Evolutionary conservation across 2,797 vertebrate species (phyloP).

Genomic region (Halcyon chelicuti): DNA sequence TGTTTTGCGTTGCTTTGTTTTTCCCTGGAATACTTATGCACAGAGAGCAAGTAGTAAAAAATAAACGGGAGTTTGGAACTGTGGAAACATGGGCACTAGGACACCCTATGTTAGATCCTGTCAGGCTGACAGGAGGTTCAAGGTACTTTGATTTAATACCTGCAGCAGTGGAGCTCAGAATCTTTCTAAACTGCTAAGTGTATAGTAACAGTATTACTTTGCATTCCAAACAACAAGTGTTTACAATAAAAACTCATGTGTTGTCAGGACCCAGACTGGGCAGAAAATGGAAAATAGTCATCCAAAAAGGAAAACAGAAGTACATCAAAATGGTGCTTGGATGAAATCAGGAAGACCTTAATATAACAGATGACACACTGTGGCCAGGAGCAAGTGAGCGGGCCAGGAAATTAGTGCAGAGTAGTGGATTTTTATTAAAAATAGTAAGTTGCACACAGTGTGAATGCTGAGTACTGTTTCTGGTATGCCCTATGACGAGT

Average conservation of each 20-base stretch:
- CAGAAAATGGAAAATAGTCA: background rate
- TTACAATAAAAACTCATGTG: background rate
- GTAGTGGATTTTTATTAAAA: background rate
- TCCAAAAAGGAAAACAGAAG: background rate
- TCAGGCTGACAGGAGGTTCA: background rate
- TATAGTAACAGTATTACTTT: background rate
- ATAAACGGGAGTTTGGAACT: background rate
- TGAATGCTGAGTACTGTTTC: background rate
- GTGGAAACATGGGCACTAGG: background rate
- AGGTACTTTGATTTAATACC: background rate
- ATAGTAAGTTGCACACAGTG: background rate
- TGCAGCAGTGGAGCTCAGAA: background rate
- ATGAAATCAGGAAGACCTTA: background rate
- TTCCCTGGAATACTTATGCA: background rate
- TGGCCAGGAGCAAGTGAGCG: background rate
- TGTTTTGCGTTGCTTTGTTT: background rate
- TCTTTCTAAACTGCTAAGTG: background rate
- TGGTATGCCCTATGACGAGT: background rate
- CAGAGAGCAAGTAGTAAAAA: background rate
- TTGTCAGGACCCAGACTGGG: background rate
- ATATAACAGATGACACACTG: background rate
- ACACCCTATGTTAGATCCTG: background rate
- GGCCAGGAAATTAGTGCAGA: background rate
- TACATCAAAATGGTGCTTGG: background rate
- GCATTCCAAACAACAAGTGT: background rate